Base-by-base conservation (phyloP, 2,113 vertebrate genomes). In the Centropristis striata region DNA sequence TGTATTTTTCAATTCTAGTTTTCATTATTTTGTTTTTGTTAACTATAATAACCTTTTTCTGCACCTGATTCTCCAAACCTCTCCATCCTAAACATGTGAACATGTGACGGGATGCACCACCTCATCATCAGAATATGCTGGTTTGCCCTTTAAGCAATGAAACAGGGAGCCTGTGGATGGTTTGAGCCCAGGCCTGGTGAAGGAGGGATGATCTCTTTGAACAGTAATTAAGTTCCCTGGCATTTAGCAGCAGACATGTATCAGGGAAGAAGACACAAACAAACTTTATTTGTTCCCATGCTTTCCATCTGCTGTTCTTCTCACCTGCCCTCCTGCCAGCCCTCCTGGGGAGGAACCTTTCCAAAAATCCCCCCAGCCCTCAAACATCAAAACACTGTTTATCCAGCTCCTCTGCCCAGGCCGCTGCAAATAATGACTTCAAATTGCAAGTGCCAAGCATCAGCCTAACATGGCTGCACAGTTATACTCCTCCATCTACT, bases 401-500 rank as follows among this genome's bases (percentile, higher is more conserved):
- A 71, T 44, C 80, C 2, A 12, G 41, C 49, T 54, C 39, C 20
- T 68, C 71, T 47, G 37, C 16, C 50, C 5, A 0, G 11, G 5
- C 8, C 18, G 13, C 58, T 18, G 16, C 47, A 50, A 58, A 58
- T 50, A 55, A 80, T 44, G 37, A 51, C 46, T 60, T 51, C n/a
- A 53, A 54, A 61, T 39, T 27, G 16, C 20, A 8, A 50, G 36
- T 14, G 18, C 37, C 54, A 3, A 15, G 18, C 55, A 20, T 76
- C 44, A 25, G 61, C 25, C 55, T 36, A 64, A 50, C 44, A 64
- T 4, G 57, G 55, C 55, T 55, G 47, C 20, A 4, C 16, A 8
- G 23, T 64, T 28, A 79, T 32, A 14, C 44, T 71, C 51, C 27
- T 73, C 41, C 32, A 63, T 85, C 60, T 49, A 8, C 41, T 85